Evolutionary conservation across 2,113 vertebrate species (phyloP).

Genomic region (Lepisosteus oculatus): DNA sequence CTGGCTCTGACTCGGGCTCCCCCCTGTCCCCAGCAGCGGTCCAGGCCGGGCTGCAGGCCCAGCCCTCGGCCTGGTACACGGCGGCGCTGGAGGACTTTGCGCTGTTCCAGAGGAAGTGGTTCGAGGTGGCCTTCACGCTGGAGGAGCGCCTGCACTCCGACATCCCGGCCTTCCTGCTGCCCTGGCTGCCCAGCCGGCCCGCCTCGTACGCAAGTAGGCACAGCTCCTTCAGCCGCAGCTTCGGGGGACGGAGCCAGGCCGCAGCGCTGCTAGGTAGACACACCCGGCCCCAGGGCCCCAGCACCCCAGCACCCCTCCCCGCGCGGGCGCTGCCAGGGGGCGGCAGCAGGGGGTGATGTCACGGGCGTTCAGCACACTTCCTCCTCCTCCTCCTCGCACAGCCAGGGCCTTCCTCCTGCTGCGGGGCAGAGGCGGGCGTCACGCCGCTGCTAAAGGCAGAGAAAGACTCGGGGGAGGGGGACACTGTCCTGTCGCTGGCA

Average conservation of each 20-base stretch:
- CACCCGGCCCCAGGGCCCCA: slow-evolving; percentile 27
- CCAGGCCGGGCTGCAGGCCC: slow-evolving; percentile 61
- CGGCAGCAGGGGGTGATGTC: too few relatives aligned
- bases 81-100: slow-evolving; percentile 85
- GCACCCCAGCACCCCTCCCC: background rate
- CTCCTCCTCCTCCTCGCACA: background rate
- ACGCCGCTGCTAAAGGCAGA: too few relatives aligned
- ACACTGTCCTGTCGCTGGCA: too few relatives aligned
- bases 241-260: slow-evolving; percentile 97
- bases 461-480: too few relatives aligned
- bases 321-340: background rate
- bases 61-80: slow-evolving; percentile 67
- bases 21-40: slow-evolving; percentile 17
- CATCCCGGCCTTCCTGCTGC: slow-evolving; percentile 88
- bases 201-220: slow-evolving; percentile 98
- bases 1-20: slow-evolving; percentile 8
- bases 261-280: slow-evolving; percentile 91
- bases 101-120: slow-evolving; percentile 95
- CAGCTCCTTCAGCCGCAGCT: slow-evolving; percentile 99
- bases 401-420: background rate
- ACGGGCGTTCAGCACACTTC: slow-evolving; percentile 6
- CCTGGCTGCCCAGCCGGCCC: slow-evolving; percentile 93
- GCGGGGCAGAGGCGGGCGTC: too few relatives aligned
- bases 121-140: slow-evolving; percentile 90
- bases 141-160: slow-evolving; percentile 88